Evolutionary conservation across 2,113 vertebrate species (phyloP).

Genomic region (Macroglossus sobrinus): DNA sequence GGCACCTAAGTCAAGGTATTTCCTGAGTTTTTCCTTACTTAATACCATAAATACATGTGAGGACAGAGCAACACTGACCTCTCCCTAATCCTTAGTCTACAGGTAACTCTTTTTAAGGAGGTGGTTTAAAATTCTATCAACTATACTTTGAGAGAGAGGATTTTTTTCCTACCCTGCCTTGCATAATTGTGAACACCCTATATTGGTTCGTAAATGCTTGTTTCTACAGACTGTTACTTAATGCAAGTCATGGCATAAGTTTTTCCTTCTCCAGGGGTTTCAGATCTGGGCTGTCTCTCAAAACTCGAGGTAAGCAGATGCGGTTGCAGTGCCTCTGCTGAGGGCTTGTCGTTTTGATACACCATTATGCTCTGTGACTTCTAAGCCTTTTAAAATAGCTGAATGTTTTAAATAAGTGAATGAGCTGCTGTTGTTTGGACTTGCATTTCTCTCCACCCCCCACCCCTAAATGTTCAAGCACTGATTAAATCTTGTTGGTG

Average conservation of each 20-base stretch:
- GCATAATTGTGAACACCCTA: neutral
- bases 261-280: slow-evolving; percentile 36
- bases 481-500: slow-evolving; percentile 64
- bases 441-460: slow-evolving; percentile 15
- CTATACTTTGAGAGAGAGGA: neutral
- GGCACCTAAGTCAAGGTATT: neutral
- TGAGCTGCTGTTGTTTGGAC: slow-evolving; percentile 67
- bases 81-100: neutral
- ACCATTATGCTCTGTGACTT: slow-evolving; percentile 33
- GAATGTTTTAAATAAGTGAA: slow-evolving; percentile 62
- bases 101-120: neutral
- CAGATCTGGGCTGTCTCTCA: slow-evolving; percentile 52
- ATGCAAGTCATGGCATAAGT: slow-evolving; percentile 43
- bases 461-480: neutral
- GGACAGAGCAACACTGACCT: neutral
- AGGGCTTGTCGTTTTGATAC: slow-evolving; percentile 60
- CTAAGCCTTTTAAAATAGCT: slow-evolving; percentile 63
- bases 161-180: neutral
- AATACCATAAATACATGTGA: neutral
- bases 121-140: slow-evolving; percentile 7
- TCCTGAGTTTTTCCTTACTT: neutral
- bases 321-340: slow-evolving; percentile 2
- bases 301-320: slow-evolving; percentile 49
- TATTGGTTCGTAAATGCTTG: slow-evolving; percentile 11
- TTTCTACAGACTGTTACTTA: slow-evolving; percentile 15